phyloP scores from a whole-genome alignment of 2,113 vertebrate species.

The Aspidoscelis tigris region DNA sequence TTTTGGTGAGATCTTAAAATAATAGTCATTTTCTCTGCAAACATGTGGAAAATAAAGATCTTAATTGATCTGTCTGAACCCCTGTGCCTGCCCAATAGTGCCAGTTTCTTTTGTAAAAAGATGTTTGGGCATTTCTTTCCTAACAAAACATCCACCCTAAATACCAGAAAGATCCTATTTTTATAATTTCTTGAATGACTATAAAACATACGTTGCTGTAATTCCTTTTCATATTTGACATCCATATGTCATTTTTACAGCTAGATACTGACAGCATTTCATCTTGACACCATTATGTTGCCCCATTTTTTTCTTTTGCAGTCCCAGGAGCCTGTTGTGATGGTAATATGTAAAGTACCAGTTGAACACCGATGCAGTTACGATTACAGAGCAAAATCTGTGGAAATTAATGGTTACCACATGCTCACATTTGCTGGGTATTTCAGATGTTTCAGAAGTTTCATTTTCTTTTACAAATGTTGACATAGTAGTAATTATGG shows the following conservation, averaged over 20 bases:
- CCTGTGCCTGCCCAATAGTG: constrained; percentile 52
- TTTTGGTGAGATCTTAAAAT: constrained; percentile 32
- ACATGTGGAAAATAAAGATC: constrained; percentile 61
- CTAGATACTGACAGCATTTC: constrained; percentile 76
- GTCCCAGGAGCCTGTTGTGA: constrained; percentile 52
- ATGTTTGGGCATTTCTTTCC: constrained; percentile 73
- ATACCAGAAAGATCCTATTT: constrained; percentile 64
- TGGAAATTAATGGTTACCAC: constrained; percentile 30
- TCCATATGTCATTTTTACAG: constrained; percentile 70
- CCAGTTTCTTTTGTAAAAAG: constrained; percentile 42
- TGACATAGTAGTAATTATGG: constrained; percentile 10
- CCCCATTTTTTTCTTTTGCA: constrained; percentile 65
- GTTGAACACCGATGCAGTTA: constrained; percentile 54
- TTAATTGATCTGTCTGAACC: constrained; percentile 69
- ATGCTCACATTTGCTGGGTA: constrained; percentile 7
- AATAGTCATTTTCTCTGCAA: constrained; percentile 44
- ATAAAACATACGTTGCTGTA: constrained; percentile 70
- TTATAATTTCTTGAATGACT: constrained; percentile 69
- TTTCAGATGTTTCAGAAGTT: constrained; percentile 12
- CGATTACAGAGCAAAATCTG: constrained; percentile 36
- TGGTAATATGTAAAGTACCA: constrained; percentile 62
- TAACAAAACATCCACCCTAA: constrained; percentile 72
- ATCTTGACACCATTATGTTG: constrained; percentile 73
- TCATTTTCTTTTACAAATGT: constrained; percentile 12
- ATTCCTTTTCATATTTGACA: constrained; percentile 78